A percentile compares a stretch with the other conserved stretches of the same genome.
phyloP scores from a whole-genome alignment of 2,888 invertebrate genomes.

The Eristalis intricaria region DNA sequence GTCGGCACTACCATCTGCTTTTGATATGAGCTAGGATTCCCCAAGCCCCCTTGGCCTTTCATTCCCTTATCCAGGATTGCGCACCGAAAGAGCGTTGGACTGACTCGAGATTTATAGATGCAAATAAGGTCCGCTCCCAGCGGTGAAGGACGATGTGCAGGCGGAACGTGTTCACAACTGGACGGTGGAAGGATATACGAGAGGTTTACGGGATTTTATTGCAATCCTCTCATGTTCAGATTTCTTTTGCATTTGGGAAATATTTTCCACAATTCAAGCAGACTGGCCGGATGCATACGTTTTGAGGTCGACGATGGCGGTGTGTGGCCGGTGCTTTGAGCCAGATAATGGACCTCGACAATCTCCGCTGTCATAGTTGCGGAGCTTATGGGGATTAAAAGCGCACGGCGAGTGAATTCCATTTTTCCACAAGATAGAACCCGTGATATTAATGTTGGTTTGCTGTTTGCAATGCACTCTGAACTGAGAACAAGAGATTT shows the following conservation, averaged over 20 bases:
- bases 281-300: constrained; percentile 5
- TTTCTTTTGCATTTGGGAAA: constrained; percentile 21
- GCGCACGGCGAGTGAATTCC: constrained; percentile 11
- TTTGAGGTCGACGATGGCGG: constrained; percentile 17
- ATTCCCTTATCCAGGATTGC: constrained; percentile 34
- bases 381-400: constrained; percentile 42
- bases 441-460: not conserved
- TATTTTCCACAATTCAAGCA: constrained; percentile 20
- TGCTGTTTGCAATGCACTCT: not conserved
- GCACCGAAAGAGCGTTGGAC: constrained; percentile 23
- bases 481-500: not conserved
- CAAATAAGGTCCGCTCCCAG: constrained; percentile 30
- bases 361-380: constrained; percentile 17
- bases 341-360: constrained; percentile 50
- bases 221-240: constrained; percentile 9
- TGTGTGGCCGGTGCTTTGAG: constrained; percentile 23
- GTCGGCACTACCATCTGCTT: constrained; percentile 29
- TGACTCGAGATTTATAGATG: constrained; percentile 66
- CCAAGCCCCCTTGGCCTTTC: constrained; percentile 37
- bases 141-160: not conserved
- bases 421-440: not conserved
- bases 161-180: not conserved
- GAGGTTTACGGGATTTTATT: constrained; percentile 50
- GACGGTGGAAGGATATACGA: constrained; percentile 35
- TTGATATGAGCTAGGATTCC: not conserved